These are phyloP conservation scores for Dryadula phaetusa DNA, from an alignment of 2,888 invertebrate species.

Conservation along the genomic window DNA sequence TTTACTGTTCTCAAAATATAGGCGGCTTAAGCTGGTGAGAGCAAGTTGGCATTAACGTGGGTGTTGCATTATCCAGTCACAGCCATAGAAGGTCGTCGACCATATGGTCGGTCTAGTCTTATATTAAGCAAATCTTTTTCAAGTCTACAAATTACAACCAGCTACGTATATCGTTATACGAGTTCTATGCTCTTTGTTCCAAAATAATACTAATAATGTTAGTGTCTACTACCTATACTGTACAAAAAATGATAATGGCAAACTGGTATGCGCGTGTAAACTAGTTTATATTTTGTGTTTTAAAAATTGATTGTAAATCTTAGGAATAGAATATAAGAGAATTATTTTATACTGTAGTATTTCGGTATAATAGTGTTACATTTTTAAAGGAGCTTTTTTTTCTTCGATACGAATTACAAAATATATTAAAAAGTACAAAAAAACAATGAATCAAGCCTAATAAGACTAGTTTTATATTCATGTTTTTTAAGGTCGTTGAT, in stretches of 20 bases:
- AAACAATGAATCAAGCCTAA: neutral
- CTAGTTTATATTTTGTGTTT: constrained; percentile 5
- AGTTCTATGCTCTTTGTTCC: constrained; percentile 5
- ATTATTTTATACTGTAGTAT: neutral
- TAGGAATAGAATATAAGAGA: neutral
- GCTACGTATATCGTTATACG: neutral
- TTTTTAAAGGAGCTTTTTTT: no score
- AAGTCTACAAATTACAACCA: neutral
- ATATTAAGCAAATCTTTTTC: constrained; percentile 35
- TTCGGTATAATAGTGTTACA: neutral
- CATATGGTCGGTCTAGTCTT: constrained; percentile 51
- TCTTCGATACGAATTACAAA: neutral
- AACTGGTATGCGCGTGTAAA: constrained; percentile 9
- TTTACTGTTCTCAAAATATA: constrained; percentile 17
- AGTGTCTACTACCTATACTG: neutral
- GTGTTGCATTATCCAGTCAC: constrained; percentile 49
- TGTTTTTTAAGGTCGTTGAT: constrained; percentile 36
- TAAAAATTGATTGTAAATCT: neutral
- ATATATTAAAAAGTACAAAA: neutral
- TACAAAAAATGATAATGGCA: constrained; percentile 4
- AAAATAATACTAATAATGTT: neutral
- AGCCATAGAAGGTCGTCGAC: constrained; percentile 53
- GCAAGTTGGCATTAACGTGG: constrained; percentile 45
- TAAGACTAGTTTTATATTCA: constrained; percentile 17
- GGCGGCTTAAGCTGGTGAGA: constrained; percentile 33